Percentiles rank a stretch among this genome's conserved stretches.
Evolutionary conservation across 2,888 invertebrate genomes (phyloP).

Genomic region (Malthinus flaveolus): DNA sequence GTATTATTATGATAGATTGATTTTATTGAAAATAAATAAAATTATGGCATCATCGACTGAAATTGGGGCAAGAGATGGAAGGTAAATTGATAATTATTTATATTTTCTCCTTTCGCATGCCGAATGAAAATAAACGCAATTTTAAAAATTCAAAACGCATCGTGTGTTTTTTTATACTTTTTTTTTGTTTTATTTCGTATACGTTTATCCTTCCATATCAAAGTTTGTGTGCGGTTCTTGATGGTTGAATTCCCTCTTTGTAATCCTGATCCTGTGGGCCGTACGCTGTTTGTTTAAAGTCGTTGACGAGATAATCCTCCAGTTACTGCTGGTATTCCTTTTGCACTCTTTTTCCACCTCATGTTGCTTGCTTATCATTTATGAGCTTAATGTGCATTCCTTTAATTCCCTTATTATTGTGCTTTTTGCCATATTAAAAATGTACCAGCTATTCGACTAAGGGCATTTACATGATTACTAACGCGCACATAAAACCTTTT

Average conservation of each 20-base stretch:
- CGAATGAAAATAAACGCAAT: slow-evolving; percentile 10
- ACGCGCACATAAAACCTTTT: neutral
- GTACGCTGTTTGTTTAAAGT: slow-evolving; percentile 29
- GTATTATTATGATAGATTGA: slow-evolving; percentile 27
- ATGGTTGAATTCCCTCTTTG: slow-evolving; percentile 16
- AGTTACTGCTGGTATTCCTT: slow-evolving; percentile 17
- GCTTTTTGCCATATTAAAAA: slow-evolving; percentile 10
- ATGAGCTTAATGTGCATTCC: slow-evolving; percentile 27
- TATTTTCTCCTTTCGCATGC: slow-evolving; percentile 18
- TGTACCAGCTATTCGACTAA: neutral
- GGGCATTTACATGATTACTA: slow-evolving; percentile 18
- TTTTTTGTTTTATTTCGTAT: slow-evolving; percentile 20
- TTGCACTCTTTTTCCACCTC: slow-evolving; percentile 7
- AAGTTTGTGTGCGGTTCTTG: slow-evolving; percentile 14
- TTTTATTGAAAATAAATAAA: slow-evolving; percentile 15
- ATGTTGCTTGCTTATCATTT: slow-evolving; percentile 14
- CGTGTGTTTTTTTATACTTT: neutral
- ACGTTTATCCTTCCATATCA: slow-evolving; percentile 22
- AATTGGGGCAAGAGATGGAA: slow-evolving; percentile 31
- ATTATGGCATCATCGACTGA: slow-evolving; percentile 29
- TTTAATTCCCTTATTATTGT: slow-evolving; percentile 26
- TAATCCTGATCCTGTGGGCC: slow-evolving; percentile 23
- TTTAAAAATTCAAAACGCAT: slow-evolving; percentile 18
- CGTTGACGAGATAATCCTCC: slow-evolving; percentile 34
- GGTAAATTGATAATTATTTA: slow-evolving; percentile 30